These are phyloP conservation scores for Myotis findleyi DNA, from an alignment of 2,797 vertebrate genomes.

Conservation along the genomic window DNA sequence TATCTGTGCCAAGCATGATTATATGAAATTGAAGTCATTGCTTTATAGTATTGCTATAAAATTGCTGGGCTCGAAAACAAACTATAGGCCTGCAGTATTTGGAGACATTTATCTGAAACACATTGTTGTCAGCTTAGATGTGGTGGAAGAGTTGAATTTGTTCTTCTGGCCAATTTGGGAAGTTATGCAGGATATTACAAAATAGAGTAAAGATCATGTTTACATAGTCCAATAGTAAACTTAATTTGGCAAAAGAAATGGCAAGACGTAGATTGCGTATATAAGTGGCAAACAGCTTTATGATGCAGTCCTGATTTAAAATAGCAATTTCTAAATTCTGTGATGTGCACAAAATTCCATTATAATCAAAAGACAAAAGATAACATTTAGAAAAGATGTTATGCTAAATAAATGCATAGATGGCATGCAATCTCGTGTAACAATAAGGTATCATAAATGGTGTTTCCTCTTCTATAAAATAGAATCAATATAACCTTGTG, in stretches of 20 bases:
- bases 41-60: constrained; percentile 80
- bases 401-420: background rate
- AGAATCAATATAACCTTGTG: background rate
- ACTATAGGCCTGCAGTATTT: constrained; percentile 66
- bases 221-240: constrained; percentile 67
- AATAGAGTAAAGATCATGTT: constrained; percentile 77
- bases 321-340: constrained; percentile 38
- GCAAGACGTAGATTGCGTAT: constrained; percentile 56
- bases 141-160: constrained; percentile 74
- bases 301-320: background rate
- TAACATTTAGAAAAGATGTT: background rate
- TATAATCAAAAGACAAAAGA: constrained; percentile 2
- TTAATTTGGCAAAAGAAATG: constrained; percentile 71
- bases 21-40: constrained; percentile 79
- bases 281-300: background rate
- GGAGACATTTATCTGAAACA: constrained; percentile 81
- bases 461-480: constrained; percentile 8
- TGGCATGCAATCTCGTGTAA: background rate
- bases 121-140: constrained; percentile 77
- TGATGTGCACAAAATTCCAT: background rate
- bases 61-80: constrained; percentile 73
- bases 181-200: constrained; percentile 78
- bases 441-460: background rate
- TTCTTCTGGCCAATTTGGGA: constrained; percentile 73
- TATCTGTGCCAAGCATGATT: constrained; percentile 82